Evolutionary conservation across 1,140 invertebrate species (phyloP), one percentile per base, ranked within the genome.

Genomic region (Bombyx mandarina): DNA sequence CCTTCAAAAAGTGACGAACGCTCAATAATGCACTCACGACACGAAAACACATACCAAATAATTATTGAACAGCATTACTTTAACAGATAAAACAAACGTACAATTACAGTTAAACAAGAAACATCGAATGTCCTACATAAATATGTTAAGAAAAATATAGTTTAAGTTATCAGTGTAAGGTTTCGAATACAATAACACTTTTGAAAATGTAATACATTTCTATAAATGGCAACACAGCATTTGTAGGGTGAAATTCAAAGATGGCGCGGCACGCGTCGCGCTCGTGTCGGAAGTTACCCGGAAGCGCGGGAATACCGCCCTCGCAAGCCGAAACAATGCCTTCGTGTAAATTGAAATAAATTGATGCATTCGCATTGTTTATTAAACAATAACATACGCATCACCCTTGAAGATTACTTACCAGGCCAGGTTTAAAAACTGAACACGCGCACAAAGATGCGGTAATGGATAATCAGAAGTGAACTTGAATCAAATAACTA

Each of bases 311-410:
- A 78, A 71, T 68, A 73, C 66, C 69, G 69, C 79, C 71, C 79
- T 73, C 72, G 60, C 75, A 60, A 68, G 60, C 59, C 76, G 65
- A 87, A 85, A 87, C 84, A 87, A 87, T 80, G 67, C 79, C 55
- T 71, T 77, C 71, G 68, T 77, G 79, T 85, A 86, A 86, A 86
- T 86, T 86, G 80, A 87, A 82, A 87, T 87, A 87, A 85, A 87
- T 87, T 82, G 79, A 80, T 76, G 78, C 69, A 77, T 71, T 75
- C 63, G 62, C 70, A 74, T 82, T 77, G 73, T 77, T 75, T 70
- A 62, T 51, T 52, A 64, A 66, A 71, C 61, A 79, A 35, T 35
- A 35, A 35, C 26, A 35, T 35, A 35, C 61, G 62, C 58, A 66
- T 72, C 62, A 66, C 68, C 66, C 45, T 52, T 48, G 60, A 65